A percentile compares a stretch with the other conserved stretches of the same genome.
Conservation (phyloP, 92 coral and sea anemone genomes). For the Phymanthus crucifer region DNA sequence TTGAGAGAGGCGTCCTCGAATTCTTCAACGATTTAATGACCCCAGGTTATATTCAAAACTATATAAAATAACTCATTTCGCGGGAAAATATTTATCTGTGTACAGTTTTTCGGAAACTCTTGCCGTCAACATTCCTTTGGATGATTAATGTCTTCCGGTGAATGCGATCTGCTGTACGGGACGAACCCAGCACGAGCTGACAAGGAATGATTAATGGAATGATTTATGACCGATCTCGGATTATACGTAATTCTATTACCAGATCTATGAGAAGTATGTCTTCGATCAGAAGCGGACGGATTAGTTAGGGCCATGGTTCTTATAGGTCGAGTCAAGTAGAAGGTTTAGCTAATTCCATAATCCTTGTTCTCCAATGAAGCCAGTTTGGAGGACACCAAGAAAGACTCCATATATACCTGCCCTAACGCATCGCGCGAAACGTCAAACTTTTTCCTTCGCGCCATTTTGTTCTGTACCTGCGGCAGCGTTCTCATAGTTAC, state of each 20-base stretch:
- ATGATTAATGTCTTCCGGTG: slow-evolving; percentile 53
- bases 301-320: slow-evolving; percentile 38
- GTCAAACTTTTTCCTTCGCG: not conserved
- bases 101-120: not conserved
- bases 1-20: not conserved
- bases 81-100: not conserved
- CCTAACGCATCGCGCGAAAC: not conserved
- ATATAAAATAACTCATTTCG: not conserved
- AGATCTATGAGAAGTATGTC: slow-evolving; percentile 3
- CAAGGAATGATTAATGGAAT: not conserved
- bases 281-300: slow-evolving; percentile 39
- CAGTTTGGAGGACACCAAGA: not conserved
- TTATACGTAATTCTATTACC: slow-evolving; percentile 9
- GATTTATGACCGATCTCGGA: slow-evolving; percentile 36
- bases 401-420: not conserved
- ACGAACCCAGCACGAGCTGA: slow-evolving; percentile 25
- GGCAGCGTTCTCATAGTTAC: not conserved
- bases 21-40: not conserved
- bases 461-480: not conserved
- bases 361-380: slow-evolving; percentile 24
- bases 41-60: not conserved
- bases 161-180: slow-evolving; percentile 6
- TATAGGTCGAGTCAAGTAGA: slow-evolving; percentile 15
- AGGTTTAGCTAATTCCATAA: slow-evolving; percentile 41
- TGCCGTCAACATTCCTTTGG: slow-evolving; percentile 33